Evolutionary conservation across 1,140 invertebrate genomes (phyloP).

Genomic region (Lucilia cuprina): DNA sequence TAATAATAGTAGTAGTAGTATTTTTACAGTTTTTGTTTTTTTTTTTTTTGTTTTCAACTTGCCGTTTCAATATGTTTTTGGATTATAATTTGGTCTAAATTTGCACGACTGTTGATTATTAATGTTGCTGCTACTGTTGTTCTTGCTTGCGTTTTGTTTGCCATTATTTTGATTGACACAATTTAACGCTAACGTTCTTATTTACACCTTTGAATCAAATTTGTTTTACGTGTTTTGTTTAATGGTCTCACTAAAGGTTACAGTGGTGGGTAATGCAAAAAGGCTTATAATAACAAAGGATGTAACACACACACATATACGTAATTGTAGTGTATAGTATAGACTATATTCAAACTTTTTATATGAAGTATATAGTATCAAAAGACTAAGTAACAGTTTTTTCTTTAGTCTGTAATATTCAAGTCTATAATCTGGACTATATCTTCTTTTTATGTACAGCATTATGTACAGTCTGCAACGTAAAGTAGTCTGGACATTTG

Average conservation of each 20-base stretch:
- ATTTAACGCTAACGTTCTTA: slow-evolving; percentile 5
- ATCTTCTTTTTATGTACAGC: too few relatives aligned
- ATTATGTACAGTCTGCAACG: too few relatives aligned
- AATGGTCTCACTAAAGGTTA: not conserved
- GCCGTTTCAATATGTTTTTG: not conserved
- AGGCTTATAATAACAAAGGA: not conserved
- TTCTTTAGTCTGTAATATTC: too few relatives aligned
- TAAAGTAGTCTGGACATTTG: too few relatives aligned
- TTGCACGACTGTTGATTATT: not conserved
- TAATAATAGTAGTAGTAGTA: too few relatives aligned
- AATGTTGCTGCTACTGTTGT: not conserved
- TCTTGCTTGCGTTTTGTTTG: not conserved
- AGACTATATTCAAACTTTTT: too few relatives aligned
- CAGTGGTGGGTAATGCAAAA: not conserved
- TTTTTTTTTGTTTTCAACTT: not conserved
- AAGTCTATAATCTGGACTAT: too few relatives aligned
- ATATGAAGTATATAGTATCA: too few relatives aligned
- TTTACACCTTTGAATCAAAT: slow-evolving; percentile 11
- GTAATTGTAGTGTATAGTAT: too few relatives aligned
- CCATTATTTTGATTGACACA: slow-evolving; percentile 14
- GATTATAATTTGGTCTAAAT: not conserved
- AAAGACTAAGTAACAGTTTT: too few relatives aligned
- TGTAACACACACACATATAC: too few relatives aligned
- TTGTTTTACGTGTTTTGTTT: not conserved
- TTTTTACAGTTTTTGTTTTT: too few relatives aligned